Evolutionary conservation across 2,797 vertebrate genomes (phyloP), one percentile per base, ranked within the genome.

Genomic region (Sorex maritimensis): DNA sequence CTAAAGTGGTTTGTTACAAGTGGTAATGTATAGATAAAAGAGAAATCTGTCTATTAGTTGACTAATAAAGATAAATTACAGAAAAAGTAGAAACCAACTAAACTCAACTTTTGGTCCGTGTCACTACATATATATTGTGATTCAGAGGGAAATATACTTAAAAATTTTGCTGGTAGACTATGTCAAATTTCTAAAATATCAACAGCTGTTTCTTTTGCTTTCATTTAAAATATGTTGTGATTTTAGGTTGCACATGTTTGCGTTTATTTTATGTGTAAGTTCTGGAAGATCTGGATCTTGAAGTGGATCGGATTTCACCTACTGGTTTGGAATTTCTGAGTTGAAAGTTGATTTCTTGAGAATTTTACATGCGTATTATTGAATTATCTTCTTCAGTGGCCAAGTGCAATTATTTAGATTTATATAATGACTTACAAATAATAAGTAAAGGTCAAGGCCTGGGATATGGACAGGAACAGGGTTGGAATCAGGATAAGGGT

Each of bases 101-200:
- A 10, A 68, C 34, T 77, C 23, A 26, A 3, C 24, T n/a, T 77
- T 90, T 67, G 65, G 26, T 26, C 19, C 52, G 0, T 83, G 11
- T 58, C 44, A 61, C 13, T 85, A 26, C 58, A 21, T 74, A 9
- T 38, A 52, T 68, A 34, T 2, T 87, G 28, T 68, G 34, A 6
- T 90, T 44, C 71, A 69, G 2, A 94, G 55, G 11, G 26, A 4
- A 87, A 90, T 13, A 63, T 0, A 49, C 72, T 73, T 72, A 46
- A 84, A 75, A 80, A 44, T 58, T 72, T 44, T 81, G 15, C 26
- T 49, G 11, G 24, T 1, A 73, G 17, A 14, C 73, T 85, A 0
- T 88, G 86, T 86, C 49, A 41, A 44, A 81, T 93, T 80, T 77
- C 3, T 80, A 89, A 61, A 87, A 67, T 52, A 52, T 58, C 14